Conservation (phyloP, 2,797 vertebrate genomes). For the Parauchenoglanis punctatus region DNA sequence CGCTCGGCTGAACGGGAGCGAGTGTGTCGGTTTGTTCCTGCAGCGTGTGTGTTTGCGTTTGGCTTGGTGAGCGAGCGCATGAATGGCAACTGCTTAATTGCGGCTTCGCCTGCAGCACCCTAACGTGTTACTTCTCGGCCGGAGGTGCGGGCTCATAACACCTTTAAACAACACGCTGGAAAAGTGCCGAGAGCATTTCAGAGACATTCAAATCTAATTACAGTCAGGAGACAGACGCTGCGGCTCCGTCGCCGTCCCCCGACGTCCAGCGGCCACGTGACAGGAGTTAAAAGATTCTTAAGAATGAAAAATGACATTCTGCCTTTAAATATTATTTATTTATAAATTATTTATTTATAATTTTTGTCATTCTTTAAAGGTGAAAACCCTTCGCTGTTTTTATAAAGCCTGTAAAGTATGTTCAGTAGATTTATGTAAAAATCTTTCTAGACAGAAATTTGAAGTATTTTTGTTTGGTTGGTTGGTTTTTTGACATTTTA, state of each 20-base stretch:
- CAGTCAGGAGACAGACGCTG: background rate
- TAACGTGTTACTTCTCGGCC: background rate
- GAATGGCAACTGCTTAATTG: background rate
- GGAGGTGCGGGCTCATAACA: background rate
- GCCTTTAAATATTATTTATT: background rate
- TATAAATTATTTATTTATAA: too few relatives aligned
- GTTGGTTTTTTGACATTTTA: background rate
- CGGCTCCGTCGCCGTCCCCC: too few relatives aligned
- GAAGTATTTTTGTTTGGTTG: too few relatives aligned
- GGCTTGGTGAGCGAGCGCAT: background rate
- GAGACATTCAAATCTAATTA: background rate
- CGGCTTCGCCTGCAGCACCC: background rate
- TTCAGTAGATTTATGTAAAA: background rate
- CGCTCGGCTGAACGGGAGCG: background rate
- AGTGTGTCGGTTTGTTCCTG: background rate
- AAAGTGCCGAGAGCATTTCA: background rate
- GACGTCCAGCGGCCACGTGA: background rate
- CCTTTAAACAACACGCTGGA: background rate
- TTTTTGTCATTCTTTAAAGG: too few relatives aligned
- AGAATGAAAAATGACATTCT: background rate
- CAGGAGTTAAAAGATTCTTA: too few relatives aligned
- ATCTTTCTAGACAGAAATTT: background rate
- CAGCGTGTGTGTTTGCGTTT: background rate
- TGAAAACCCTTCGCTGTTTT: background rate
- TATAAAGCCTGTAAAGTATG: too few relatives aligned